A percentile compares a stretch with the other conserved stretches of the same genome.
Evolutionary conservation across 2,797 vertebrate species (phyloP).

Genomic region (Chelidonichthys spinosus): DNA sequence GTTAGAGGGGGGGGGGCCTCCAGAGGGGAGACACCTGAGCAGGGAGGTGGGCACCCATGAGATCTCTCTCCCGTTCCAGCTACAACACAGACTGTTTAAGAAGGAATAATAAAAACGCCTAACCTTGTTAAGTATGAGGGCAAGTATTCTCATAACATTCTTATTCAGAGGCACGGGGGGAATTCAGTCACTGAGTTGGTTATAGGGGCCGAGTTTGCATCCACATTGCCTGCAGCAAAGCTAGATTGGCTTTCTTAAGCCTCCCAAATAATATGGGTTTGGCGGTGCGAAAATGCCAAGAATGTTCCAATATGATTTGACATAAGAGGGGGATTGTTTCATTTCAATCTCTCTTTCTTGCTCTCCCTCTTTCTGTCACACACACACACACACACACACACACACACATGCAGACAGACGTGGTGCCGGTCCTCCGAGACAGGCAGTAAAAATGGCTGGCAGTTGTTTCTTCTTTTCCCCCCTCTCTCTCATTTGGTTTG

Average conservation of each 20-base stretch:
- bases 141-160: slow-evolving; percentile 71
- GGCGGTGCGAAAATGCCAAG: slow-evolving; percentile 76
- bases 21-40: slow-evolving; percentile 73
- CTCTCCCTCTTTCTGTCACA: slow-evolving; percentile 27
- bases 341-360: slow-evolving; percentile 51
- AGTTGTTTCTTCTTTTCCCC: slow-evolving; percentile 42
- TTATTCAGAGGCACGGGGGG: slow-evolving; percentile 45
- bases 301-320: slow-evolving; percentile 81
- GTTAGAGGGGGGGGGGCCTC: slow-evolving; percentile 22
- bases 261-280: slow-evolving; percentile 59
- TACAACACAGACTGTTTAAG: slow-evolving; percentile 76
- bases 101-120: slow-evolving; percentile 78
- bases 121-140: slow-evolving; percentile 69
- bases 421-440: slow-evolving; percentile 44
- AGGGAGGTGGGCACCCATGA: slow-evolving; percentile 54
- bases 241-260: slow-evolving; percentile 71
- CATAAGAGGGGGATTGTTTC: slow-evolving; percentile 78
- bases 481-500: slow-evolving; percentile 42
- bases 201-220: slow-evolving; percentile 50
- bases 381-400: slow-evolving; percentile 30
- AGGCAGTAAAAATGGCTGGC: slow-evolving; percentile 56
- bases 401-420: slow-evolving; percentile 35
- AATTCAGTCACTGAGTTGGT: slow-evolving; percentile 68
- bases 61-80: slow-evolving; percentile 69
- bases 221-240: slow-evolving; percentile 64